Conservation (phyloP, 2,888 invertebrate species). For the Phengaris alcon region DNA sequence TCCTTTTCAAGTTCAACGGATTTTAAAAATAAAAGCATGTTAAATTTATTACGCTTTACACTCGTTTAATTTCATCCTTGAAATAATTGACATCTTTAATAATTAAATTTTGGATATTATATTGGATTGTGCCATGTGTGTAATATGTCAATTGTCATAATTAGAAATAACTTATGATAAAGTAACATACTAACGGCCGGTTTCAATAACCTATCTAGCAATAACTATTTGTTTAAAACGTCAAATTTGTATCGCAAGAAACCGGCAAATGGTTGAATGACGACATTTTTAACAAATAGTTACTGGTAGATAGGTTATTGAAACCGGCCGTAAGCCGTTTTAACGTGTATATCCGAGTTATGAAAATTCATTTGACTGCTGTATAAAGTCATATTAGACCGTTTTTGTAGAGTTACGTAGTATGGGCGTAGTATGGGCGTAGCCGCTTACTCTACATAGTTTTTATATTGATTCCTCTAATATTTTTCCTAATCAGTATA, state of each 20-base stretch:
- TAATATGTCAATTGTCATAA: too few species aligned
- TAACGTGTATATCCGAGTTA: background rate
- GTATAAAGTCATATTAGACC: slow-evolving; percentile 9
- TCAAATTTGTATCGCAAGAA: too few species aligned
- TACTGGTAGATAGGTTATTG: too few species aligned
- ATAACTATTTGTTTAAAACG: too few species aligned
- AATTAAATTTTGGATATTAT: too few species aligned
- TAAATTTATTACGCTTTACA: background rate
- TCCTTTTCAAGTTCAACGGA: background rate
- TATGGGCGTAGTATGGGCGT: slow-evolving; percentile 14
- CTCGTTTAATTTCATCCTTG: background rate
- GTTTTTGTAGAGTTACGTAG: slow-evolving; percentile 21
- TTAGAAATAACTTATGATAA: too few species aligned
- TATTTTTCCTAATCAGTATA: slow-evolving; percentile 26
- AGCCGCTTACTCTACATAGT: slow-evolving; percentile 14
- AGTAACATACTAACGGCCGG: too few species aligned
- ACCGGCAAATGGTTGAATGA: too few species aligned
- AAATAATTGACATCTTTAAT: background rate
- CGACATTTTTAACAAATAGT: too few species aligned
- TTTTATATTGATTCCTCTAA: slow-evolving; percentile 23
- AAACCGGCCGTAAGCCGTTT: too few species aligned
- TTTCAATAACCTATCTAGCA: too few species aligned
- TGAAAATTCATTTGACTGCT: slow-evolving; percentile 15
- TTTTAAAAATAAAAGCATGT: background rate
- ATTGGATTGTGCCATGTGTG: too few species aligned